Conservation (phyloP, 1,140 invertebrate genomes). For the Lysiphlebus fabarum region DNA sequence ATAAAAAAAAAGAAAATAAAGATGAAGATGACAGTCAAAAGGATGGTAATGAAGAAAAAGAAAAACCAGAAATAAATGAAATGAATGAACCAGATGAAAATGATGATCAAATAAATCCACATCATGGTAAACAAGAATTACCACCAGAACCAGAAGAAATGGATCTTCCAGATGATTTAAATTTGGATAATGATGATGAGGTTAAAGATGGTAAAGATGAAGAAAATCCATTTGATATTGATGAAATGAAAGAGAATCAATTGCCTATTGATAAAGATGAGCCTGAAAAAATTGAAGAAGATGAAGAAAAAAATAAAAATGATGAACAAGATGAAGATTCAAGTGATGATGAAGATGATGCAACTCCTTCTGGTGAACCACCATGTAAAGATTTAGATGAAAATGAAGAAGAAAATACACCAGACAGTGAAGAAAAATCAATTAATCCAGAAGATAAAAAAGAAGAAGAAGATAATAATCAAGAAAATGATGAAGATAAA, state of each 20-base stretch:
- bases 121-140: constrained; percentile 74
- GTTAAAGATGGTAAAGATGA: constrained; percentile 58
- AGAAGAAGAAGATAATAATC: constrained; percentile 42
- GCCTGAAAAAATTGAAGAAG: constrained; percentile 38
- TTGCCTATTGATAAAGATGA: constrained; percentile 32
- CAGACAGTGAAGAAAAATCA: constrained; percentile 41
- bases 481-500: constrained; percentile 45
- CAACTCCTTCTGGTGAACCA: constrained; percentile 3
- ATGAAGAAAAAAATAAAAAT: constrained; percentile 36
- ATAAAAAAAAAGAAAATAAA: constrained; percentile 56
- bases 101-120: constrained; percentile 82
- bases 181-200: constrained; percentile 71
- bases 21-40: constrained; percentile 51
- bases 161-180: constrained; percentile 82
- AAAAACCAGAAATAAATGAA: constrained; percentile 71
- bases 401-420: constrained; percentile 34
- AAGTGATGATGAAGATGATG: constrained; percentile 38
- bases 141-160: constrained; percentile 77
- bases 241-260: constrained; percentile 64
- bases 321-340: constrained; percentile 35
- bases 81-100: constrained; percentile 74
- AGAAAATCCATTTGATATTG: constrained; percentile 81
- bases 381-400: constrained; percentile 45
- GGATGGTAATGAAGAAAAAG: constrained; percentile 54
- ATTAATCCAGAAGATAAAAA: constrained; percentile 45